Conservation (phyloP, 53 echinoderm and acorn worm species). For the Temnopleurus reevesii region DNA sequence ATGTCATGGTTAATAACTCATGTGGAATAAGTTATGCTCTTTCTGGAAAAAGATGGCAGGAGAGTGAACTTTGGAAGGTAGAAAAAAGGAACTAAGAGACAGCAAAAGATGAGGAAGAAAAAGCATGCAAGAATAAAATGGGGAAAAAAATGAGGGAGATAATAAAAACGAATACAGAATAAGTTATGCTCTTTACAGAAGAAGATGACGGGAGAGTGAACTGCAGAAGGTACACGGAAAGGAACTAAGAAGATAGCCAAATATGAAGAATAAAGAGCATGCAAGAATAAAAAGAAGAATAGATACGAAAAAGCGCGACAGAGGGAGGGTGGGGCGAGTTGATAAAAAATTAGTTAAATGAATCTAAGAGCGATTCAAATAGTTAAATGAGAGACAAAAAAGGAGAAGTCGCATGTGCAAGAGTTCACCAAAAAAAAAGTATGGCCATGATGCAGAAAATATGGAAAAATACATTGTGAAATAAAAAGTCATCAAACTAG, state of each 20-base stretch:
- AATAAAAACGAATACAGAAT: not conserved
- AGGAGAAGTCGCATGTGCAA: no score
- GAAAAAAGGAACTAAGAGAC: not conserved
- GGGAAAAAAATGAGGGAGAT: not conserved
- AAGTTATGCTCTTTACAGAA: not conserved
- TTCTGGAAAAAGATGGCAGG: not conserved
- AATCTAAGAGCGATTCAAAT: no score
- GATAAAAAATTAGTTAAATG: no score
- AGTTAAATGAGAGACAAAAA: no score
- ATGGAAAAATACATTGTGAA: no score
- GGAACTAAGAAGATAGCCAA: not conserved
- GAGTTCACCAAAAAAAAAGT: no score
- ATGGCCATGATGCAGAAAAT: no score
- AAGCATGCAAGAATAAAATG: not conserved
- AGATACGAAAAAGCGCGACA: no score
- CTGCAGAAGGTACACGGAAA: not conserved
- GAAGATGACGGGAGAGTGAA: not conserved
- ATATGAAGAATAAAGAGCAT: not conserved
- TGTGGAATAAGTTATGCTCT: constrained; percentile 2
- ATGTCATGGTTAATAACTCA: constrained; percentile 25
- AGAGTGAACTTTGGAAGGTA: not conserved
- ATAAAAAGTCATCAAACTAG: no score
- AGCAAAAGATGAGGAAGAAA: not conserved
- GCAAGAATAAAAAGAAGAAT: not conserved
- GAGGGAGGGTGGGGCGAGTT: no score